These are phyloP conservation scores for Arion vulgaris DNA, from an alignment of 1,140 invertebrate species.

Conservation along the genomic window DNA sequence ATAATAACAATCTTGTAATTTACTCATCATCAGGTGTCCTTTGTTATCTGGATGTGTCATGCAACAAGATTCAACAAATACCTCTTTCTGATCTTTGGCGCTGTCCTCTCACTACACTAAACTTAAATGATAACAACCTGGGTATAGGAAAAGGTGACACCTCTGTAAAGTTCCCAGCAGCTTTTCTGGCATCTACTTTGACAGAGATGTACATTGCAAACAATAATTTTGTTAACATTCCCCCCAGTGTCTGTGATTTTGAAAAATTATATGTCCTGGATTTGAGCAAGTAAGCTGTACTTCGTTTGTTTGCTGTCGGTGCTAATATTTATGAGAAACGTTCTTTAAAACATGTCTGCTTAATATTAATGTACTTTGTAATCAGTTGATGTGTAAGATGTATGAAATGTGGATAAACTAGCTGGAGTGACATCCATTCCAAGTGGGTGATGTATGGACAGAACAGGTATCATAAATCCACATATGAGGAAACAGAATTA, in stretches of 20 bases:
- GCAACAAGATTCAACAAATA: conserved; percentile 12
- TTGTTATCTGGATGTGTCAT: background rate
- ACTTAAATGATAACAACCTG: background rate
- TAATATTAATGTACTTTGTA: too few species aligned
- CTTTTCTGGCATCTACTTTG: background rate
- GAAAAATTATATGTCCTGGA: background rate
- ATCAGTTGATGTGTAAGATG: too few species aligned
- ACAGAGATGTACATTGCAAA: background rate
- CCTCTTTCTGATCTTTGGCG: background rate
- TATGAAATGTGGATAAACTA: too few species aligned
- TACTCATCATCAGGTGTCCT: background rate
- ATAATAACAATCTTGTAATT: background rate
- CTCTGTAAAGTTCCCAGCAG: background rate
- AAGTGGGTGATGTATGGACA: too few species aligned
- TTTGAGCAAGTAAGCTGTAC: background rate
- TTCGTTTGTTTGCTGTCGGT: too few species aligned
- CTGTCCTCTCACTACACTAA: conserved; percentile 6
- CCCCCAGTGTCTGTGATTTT: background rate
- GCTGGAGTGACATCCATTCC: too few species aligned
- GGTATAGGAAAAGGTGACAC: background rate
- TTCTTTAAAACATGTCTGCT: too few species aligned
- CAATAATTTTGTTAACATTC: background rate
- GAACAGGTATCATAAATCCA: too few species aligned
- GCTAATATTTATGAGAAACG: too few species aligned
- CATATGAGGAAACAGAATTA: too few species aligned